Evolutionary conservation across 2,888 invertebrate genomes (phyloP).

Genomic region (Dilophus febrilis): DNA sequence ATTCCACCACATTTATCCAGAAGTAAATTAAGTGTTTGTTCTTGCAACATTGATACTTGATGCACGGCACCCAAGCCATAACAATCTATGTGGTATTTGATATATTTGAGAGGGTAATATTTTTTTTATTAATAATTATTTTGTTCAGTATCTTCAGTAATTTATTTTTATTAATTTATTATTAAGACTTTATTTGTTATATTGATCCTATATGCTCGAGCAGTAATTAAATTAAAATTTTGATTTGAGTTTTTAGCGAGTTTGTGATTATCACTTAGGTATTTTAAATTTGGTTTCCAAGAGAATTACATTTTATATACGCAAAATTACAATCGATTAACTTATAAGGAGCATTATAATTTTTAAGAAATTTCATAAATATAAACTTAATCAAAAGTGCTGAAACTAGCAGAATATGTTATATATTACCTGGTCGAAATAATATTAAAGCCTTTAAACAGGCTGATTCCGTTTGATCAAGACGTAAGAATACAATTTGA

Average conservation of each 20-base stretch:
- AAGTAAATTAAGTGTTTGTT: conserved; percentile 61
- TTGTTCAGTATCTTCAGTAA: too few species aligned
- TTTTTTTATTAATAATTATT: too few species aligned
- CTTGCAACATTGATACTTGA: conserved; percentile 53
- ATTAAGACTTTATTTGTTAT: too few species aligned
- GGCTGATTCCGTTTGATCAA: conserved; percentile 71
- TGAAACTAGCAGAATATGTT: too few species aligned
- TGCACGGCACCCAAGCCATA: conserved; percentile 40
- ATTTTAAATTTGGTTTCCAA: conserved; percentile 13
- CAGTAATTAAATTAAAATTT: too few species aligned
- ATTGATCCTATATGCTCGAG: too few species aligned
- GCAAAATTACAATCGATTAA: neutral
- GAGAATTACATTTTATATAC: conserved; percentile 13
- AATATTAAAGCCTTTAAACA: conserved; percentile 68
- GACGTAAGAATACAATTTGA: conserved; percentile 43
- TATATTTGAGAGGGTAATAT: too few species aligned
- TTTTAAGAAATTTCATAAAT: neutral
- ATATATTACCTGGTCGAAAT: conserved; percentile 57
- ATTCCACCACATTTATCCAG: conserved; percentile 49
- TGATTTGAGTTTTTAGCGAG: too few species aligned
- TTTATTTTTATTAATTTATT: too few species aligned
- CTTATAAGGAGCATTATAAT: neutral
- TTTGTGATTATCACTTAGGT: too few species aligned
- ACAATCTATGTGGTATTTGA: too few species aligned
- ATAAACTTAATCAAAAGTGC: too few species aligned